Percentiles rank a stretch among this genome's conserved stretches.
These are phyloP conservation scores for Manacus vitellinus DNA, from an alignment of 2,113 vertebrate species.

Conservation along the genomic window DNA sequence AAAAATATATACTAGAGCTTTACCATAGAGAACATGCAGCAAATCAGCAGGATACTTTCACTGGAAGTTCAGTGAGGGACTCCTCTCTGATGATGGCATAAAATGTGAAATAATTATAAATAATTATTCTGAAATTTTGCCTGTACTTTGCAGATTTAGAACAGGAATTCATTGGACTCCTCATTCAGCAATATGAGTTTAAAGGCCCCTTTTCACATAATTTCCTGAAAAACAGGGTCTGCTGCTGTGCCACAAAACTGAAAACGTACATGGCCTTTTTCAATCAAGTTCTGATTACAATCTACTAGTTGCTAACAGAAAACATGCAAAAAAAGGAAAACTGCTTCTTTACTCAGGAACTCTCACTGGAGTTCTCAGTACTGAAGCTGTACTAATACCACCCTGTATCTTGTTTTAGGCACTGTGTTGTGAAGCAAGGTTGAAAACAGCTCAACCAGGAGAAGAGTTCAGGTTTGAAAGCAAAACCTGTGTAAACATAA, in stretches of 20 bases:
- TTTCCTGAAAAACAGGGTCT: neutral
- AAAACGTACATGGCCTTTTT: neutral
- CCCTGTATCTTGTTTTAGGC: neutral
- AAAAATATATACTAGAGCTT: neutral
- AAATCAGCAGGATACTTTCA: neutral
- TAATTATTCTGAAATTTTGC: neutral
- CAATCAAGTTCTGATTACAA: neutral
- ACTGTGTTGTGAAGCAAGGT: neutral
- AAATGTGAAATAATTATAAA: neutral
- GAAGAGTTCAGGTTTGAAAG: neutral
- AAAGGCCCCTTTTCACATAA: neutral
- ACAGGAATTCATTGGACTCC: neutral
- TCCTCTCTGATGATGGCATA: neutral
- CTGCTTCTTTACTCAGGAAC: neutral
- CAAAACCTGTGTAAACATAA: neutral
- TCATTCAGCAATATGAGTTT: neutral
- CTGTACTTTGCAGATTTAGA: neutral
- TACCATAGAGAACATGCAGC: neutral
- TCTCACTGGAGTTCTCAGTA: neutral
- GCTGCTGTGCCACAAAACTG: neutral
- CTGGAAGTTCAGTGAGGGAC: neutral
- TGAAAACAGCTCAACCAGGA: neutral
- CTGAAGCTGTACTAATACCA: neutral
- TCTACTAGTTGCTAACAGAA: neutral
- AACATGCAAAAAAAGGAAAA: neutral